Conservation (phyloP, 2,113 vertebrate genomes). For the Myocastor coypus region DNA sequence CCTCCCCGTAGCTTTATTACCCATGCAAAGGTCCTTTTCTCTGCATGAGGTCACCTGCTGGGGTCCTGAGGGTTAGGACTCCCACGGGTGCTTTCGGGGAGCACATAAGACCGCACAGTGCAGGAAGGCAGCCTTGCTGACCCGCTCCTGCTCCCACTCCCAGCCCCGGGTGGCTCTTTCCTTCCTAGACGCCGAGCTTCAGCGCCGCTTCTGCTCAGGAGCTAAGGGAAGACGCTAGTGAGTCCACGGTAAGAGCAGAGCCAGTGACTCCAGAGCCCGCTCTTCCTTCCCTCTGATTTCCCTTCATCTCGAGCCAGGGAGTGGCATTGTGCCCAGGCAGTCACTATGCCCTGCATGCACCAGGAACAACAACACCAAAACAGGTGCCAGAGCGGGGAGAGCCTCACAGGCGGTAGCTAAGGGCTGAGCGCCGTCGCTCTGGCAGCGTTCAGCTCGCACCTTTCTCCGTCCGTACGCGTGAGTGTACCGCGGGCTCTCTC, state of each 20-base stretch:
- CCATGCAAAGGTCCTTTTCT: background rate
- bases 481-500: background rate
- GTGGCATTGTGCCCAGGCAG: conserved; percentile 67
- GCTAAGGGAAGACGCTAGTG: background rate
- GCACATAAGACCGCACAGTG: background rate
- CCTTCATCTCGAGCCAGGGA: conserved; percentile 67
- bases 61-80: background rate
- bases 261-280: conserved; percentile 2
- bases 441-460: background rate
- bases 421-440: background rate
- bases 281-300: conserved; percentile 42
- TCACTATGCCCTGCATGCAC: conserved; percentile 44
- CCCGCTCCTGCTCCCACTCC: background rate
- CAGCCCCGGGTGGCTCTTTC: background rate
- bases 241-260: conserved; percentile 10
- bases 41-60: background rate
- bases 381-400: conserved; percentile 25
- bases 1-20: background rate
- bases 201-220: background rate
- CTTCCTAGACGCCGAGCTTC: background rate
- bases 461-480: background rate
- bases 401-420: conserved; percentile 3
- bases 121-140: background rate
- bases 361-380: conserved; percentile 60
- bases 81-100: background rate